Evolutionary conservation across 2,113 vertebrate species (phyloP).

Genomic region (Nipponia nippon): DNA sequence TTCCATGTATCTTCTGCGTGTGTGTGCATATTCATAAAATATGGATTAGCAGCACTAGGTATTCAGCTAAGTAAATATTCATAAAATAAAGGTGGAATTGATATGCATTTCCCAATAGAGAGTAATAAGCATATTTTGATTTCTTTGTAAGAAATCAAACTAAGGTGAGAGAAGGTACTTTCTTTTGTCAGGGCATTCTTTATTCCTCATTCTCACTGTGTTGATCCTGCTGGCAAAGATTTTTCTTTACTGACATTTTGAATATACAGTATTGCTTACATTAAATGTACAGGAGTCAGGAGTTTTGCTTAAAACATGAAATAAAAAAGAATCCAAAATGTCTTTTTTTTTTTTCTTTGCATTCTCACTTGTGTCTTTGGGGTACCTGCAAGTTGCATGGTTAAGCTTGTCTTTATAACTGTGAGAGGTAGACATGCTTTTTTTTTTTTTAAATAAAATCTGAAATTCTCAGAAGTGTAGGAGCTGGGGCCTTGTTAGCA

Average conservation of each 20-base stretch:
- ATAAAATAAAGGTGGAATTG: conserved; percentile 54
- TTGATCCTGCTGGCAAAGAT: background rate
- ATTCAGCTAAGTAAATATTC: conserved; percentile 57
- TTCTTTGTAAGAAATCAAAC: background rate
- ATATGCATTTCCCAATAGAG: conserved; percentile 22
- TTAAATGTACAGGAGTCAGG: background rate
- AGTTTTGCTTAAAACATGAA: background rate
- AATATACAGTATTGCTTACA: background rate
- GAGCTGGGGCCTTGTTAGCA: background rate
- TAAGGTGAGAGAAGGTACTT: background rate
- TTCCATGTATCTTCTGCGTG: background rate
- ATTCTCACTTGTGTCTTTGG: background rate
- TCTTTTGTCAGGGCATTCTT: background rate
- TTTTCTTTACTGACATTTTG: background rate
- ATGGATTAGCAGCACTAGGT: conserved; percentile 50
- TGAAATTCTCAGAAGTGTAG: background rate
- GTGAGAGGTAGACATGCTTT: background rate
- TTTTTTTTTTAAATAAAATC: background rate
- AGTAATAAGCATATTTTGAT: conserved; percentile 28
- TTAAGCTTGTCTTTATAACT: background rate
- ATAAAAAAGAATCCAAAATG: background rate
- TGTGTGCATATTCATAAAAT: conserved; percentile 59
- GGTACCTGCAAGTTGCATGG: background rate
- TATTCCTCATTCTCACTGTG: background rate
- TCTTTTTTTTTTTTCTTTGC: background rate